phyloP scores from a whole-genome alignment of 2,113 vertebrate species.

The Dolichotis patagonum region DNA sequence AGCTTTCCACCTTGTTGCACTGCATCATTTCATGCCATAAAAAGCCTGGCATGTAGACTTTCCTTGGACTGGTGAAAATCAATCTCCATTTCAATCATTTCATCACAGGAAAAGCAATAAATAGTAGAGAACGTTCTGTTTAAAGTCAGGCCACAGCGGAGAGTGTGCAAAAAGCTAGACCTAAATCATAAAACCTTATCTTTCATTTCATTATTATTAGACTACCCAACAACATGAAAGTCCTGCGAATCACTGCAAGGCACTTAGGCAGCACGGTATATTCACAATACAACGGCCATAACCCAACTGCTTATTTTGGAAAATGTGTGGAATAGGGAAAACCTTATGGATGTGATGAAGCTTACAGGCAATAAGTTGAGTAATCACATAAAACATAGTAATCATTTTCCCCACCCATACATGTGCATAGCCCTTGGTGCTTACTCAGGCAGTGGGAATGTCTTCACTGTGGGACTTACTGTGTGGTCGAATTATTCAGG shows the following conservation, averaged over 20 bases:
- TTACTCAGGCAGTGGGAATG: neutral
- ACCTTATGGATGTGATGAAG: neutral
- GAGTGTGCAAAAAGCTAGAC: slow-evolving; percentile 31
- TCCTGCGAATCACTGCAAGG: slow-evolving; percentile 26
- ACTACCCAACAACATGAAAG: neutral
- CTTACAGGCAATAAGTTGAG: slow-evolving; percentile 31
- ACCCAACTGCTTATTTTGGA: slow-evolving; percentile 1
- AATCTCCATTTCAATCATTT: slow-evolving; percentile 28
- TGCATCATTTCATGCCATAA: neutral
- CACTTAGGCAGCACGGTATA: neutral
- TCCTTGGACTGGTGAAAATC: neutral
- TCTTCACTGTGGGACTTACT: neutral
- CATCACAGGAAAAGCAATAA: slow-evolving; percentile 24
- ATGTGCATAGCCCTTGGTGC: neutral
- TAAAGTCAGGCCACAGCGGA: slow-evolving; percentile 25
- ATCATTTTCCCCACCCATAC: neutral
- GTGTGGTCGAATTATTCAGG: neutral
- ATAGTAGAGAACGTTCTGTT: slow-evolving; percentile 23
- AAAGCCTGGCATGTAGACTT: neutral
- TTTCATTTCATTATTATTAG: slow-evolving; percentile 34
- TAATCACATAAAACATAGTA: slow-evolving; percentile 39
- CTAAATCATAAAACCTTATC: neutral
- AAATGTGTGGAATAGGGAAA: slow-evolving; percentile 22
- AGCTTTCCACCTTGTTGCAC: neutral
- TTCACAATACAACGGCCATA: neutral